These are phyloP conservation scores for Muscicapa comitata DNA, from an alignment of 2,797 vertebrate species.

Conservation along the genomic window DNA sequence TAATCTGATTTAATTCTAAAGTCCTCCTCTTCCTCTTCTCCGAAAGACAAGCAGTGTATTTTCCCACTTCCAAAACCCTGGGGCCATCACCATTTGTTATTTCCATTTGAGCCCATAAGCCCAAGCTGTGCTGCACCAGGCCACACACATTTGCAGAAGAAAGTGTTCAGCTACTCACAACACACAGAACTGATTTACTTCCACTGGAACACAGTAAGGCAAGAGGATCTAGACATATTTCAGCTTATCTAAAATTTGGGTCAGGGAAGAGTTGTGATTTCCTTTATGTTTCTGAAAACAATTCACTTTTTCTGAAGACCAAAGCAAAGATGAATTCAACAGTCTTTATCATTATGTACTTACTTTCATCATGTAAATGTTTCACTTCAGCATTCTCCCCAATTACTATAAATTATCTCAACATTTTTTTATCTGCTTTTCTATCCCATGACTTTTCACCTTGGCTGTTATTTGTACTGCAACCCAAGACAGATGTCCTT, in stretches of 20 bases:
- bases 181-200: not conserved
- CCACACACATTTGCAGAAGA: accelerated
- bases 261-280: not conserved
- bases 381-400: not conserved
- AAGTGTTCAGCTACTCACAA: not conserved
- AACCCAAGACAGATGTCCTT: not conserved
- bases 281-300: not conserved
- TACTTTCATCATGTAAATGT: not conserved
- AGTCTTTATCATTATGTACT: not conserved
- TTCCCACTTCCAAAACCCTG: not conserved
- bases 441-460: not conserved
- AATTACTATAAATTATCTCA: not conserved
- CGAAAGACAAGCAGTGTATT: not conserved
- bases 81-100: not conserved
- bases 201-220: not conserved
- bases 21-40: not conserved
- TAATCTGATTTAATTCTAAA: not conserved
- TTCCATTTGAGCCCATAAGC: not conserved
- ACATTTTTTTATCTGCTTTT: not conserved
- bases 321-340: not conserved
- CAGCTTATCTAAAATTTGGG: not conserved
- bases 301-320: not conserved
- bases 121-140: not conserved
- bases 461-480: not conserved
- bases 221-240: not conserved